These are phyloP conservation scores for Sebastes oblongus DNA, from an alignment of 2,797 vertebrate species.

Conservation along the genomic window DNA sequence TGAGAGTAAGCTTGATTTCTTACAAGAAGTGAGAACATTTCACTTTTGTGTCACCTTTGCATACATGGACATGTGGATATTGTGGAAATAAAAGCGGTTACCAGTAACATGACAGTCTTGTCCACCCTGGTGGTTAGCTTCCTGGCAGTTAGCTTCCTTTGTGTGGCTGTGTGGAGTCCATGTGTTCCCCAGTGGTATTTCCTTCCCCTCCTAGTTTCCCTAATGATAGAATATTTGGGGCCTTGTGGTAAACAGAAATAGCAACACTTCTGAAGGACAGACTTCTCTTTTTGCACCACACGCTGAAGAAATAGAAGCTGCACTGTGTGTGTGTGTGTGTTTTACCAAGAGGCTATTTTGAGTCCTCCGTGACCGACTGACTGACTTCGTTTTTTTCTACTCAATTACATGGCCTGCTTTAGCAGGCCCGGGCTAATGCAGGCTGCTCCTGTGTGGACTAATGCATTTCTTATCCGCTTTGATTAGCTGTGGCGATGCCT, in stretches of 20 bases:
- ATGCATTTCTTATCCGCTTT: constrained; percentile 44
- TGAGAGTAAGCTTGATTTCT: neutral
- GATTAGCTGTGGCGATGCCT: constrained; percentile 30
- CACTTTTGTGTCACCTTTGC: neutral
- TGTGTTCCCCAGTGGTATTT: constrained; percentile 54
- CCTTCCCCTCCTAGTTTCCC: constrained; percentile 61
- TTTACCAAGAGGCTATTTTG: constrained; percentile 67
- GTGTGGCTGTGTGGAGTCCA: constrained; percentile 32
- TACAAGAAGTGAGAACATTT: neutral
- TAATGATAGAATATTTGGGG: constrained; percentile 72
- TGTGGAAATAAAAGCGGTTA: neutral
- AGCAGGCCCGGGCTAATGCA: constrained; percentile 11
- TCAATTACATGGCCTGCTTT: constrained; percentile 52
- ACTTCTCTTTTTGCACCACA: constrained; percentile 68
- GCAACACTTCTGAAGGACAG: constrained; percentile 71
- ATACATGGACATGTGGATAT: neutral
- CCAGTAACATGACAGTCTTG: neutral
- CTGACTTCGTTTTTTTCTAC: constrained; percentile 48
- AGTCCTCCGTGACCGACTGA: constrained; percentile 48
- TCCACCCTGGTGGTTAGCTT: constrained; percentile 12
- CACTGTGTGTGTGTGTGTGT: constrained; percentile 45
- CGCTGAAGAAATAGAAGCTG: constrained; percentile 66
- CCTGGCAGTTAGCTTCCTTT: constrained; percentile 18
- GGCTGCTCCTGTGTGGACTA: constrained; percentile 30
- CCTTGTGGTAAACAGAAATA: constrained; percentile 76